A percentile compares a stretch with the other conserved stretches of the same genome.
These are phyloP conservation scores for Drosophila nebulosa DNA, from an alignment of 1,140 invertebrate species.

Conservation along the genomic window DNA sequence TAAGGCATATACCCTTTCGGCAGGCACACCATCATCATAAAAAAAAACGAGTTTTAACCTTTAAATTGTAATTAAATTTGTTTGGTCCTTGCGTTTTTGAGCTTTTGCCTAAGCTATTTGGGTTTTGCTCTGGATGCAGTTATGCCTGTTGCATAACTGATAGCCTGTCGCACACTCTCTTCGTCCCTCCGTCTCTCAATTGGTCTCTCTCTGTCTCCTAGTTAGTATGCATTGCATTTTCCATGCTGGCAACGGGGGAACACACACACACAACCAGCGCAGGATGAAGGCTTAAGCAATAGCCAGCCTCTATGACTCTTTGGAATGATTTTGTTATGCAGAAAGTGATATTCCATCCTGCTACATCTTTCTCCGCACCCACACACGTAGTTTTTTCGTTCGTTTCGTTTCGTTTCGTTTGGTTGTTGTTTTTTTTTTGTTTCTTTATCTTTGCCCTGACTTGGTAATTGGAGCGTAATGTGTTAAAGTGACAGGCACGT, in stretches of 20 bases:
- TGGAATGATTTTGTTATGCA: constrained; percentile 66
- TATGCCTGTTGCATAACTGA: constrained; percentile 55
- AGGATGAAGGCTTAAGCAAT: constrained; percentile 40
- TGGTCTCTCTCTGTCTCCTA: background rate
- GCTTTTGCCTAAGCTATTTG: constrained; percentile 14
- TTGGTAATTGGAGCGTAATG: constrained; percentile 74
- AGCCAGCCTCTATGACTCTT: constrained; percentile 26
- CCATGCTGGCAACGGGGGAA: constrained; percentile 19
- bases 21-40: too few species aligned
- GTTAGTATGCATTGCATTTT: constrained; percentile 74
- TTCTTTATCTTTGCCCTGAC: background rate
- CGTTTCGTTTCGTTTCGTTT: background rate
- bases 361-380: background rate
- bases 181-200: background rate
- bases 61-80: constrained; percentile 75
- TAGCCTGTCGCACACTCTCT: background rate
- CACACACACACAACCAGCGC: constrained; percentile 17
- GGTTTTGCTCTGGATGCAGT: constrained; percentile 20
- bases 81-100: background rate
- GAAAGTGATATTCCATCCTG: constrained; percentile 48
- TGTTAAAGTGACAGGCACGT: constrained; percentile 74
- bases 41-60: constrained; percentile 43
- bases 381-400: background rate
- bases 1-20: background rate
- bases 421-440: background rate